phyloP scores from a whole-genome alignment of 2,113 vertebrate genomes.

The Guaruba guarouba region DNA sequence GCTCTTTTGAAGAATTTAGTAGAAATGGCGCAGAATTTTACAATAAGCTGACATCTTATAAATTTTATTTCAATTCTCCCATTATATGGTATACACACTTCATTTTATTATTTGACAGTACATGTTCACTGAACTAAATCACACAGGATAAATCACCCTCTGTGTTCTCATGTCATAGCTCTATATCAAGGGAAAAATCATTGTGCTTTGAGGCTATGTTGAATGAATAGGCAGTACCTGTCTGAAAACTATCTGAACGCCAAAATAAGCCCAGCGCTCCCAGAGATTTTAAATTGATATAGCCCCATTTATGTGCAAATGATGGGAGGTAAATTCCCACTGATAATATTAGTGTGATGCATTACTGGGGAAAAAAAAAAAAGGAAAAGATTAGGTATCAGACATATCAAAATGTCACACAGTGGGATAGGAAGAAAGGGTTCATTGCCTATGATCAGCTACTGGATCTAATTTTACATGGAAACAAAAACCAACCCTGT shows the following conservation, averaged over 20 bases:
- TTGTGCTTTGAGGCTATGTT: fast-evolving
- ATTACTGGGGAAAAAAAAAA: background rate
- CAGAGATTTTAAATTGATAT: background rate
- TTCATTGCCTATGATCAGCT: background rate
- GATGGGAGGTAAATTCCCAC: background rate
- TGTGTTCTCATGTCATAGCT: background rate
- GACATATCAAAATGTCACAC: background rate
- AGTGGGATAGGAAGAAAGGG: background rate
- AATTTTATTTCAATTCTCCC: background rate
- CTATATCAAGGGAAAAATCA: background rate
- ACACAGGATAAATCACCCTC: background rate
- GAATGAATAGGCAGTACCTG: background rate
- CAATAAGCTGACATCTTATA: background rate
- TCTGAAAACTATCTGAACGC: background rate
- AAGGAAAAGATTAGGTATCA: background rate
- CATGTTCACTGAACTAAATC: background rate
- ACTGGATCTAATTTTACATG: background rate
- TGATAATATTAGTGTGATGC: background rate
- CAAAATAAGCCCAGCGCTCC: background rate
- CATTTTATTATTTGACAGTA: slow-evolving; percentile 20
- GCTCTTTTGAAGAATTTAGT: background rate
- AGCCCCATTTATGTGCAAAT: slow-evolving; percentile 20
- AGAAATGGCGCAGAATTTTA: slow-evolving; percentile 1
- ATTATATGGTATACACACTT: background rate
- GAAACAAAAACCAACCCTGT: background rate